Conservation (phyloP, 2,113 vertebrate species). For the Pteronura brasiliensis region DNA sequence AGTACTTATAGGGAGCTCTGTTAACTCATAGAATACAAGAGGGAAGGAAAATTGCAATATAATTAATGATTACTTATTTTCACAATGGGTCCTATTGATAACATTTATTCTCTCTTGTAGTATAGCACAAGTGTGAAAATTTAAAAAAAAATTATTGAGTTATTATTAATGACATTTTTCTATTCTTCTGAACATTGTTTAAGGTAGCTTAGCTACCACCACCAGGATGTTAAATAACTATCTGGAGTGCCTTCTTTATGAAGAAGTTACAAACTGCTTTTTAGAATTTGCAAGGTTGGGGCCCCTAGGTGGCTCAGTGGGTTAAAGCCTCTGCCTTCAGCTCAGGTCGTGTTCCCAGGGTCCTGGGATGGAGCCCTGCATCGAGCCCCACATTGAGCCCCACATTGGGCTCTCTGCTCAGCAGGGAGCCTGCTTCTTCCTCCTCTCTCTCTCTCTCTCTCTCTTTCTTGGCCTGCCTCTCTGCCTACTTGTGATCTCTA, state of each 20-base stretch:
- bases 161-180: background rate
- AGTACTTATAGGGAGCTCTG: rapidly evolving
- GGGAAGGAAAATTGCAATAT: background rate
- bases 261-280: background rate
- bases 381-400: too few relatives aligned
- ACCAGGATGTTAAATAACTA: background rate
- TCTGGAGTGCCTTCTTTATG: background rate
- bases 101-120: background rate
- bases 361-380: too few relatives aligned
- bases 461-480: too few relatives aligned
- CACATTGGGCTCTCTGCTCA: too few relatives aligned
- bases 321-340: too few relatives aligned
- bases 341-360: too few relatives aligned
- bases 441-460: too few relatives aligned
- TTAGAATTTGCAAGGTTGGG: background rate
- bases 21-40: background rate
- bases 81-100: background rate
- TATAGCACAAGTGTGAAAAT: background rate
- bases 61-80: background rate
- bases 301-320: too few relatives aligned
- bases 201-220: background rate
- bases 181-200: background rate
- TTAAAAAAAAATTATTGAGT: background rate
- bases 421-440: too few relatives aligned
- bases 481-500: too few relatives aligned